Base-by-base conservation (phyloP, 2,113 vertebrate genomes). In the Platysternon megacephalum region DNA sequence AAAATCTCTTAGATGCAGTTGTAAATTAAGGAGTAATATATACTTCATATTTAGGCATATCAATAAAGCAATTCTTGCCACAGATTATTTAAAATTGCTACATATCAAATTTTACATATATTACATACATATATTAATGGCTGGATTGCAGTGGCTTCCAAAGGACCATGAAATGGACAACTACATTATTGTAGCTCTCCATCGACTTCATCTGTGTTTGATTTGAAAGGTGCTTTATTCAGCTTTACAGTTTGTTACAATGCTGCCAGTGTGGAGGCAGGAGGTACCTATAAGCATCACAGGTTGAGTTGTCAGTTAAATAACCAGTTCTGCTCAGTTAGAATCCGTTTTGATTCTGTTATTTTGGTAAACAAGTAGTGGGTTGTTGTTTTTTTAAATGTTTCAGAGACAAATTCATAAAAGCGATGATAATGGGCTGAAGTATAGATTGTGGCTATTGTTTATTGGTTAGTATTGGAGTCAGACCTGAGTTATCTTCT, bases 131-230 rank as follows among this genome's bases (percentile, higher is more conserved):
- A 26, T 56, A 56, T 26, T 56, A 61, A 61, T 61, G 58, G 12
- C 58, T 28, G 26, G 58, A 61, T 61, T 32, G 58, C 58, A 32
- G 28, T 61, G 29, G 13, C 58, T 61, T 61, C 58, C 58, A 61
- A 28, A 61, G 28, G 13, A 61, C 29, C 14, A 32, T 61, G 58
- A 61, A 61, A 61, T 61, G 58, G 29, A 61, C 12, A 61, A 14
- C 11, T 61, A 11, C 24, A 29, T 19, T 65, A 82, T 22, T 0
- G 0, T 21, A n/a, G n/a, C 32, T 0, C 6, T 29, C 4, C 26
- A 72, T n/a, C 51, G 4, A 16, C 1, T 24, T 32, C 44, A 6
- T 52, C 21, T 11, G 44, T 12, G 35, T 65, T 90, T 83, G 42
- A 28, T 46, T 85, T 89, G 19, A 10, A 42, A 56, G 28, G 49